Evolutionary conservation across 2,797 vertebrate species (phyloP), one percentile per base, ranked within the genome.

Genomic region (Gymnoscopelus braueri): DNA sequence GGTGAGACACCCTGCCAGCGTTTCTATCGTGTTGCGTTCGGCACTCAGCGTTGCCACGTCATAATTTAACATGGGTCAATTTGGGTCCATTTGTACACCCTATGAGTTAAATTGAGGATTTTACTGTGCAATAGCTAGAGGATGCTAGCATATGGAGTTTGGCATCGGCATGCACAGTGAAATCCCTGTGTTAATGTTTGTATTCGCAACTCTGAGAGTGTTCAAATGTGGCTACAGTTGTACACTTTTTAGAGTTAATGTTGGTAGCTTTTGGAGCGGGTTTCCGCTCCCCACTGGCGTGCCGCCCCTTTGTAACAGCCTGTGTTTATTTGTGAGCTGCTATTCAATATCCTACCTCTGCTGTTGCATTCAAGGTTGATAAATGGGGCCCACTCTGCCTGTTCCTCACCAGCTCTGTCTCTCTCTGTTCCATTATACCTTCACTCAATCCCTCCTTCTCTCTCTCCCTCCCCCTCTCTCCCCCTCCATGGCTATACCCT

Each of bases 321-420:
- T 68, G 59, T 71, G 66, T 79, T 72, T 82, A n/a, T 82, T 75
- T 81, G 62, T 48, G 71, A 76, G 65, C 61, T 75, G 66, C 77
- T 77, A 60, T 84, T 87, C 77, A 80, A 68, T 68, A 82, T 74
- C 81, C 77, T 73, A 76, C 74, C 69, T 69, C 62, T 47, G 76
- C 35, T 2, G 11, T 72, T 79, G 65, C 51, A 77, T 70, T 79
- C 76, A 74, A 62, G 32, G 70, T 75, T 88, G 83, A 88, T 87
- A 84, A 84, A 87, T 86, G 83, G 89, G 69, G 58, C 69, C 66
- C 63, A 74, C 58, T 50, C 26, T 74, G 77, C 65, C 71, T 80
- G 73, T 69, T 72, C 78, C 65, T 87, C 65, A 79, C 72, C 60
- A 73, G 14, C 19, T 29, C 23, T 50, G 15, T 63, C 48, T 53